Evolutionary conservation across 1,140 invertebrate species (phyloP), one percentile per base, ranked within the genome.

Genomic region (Melitaea cinxia): DNA sequence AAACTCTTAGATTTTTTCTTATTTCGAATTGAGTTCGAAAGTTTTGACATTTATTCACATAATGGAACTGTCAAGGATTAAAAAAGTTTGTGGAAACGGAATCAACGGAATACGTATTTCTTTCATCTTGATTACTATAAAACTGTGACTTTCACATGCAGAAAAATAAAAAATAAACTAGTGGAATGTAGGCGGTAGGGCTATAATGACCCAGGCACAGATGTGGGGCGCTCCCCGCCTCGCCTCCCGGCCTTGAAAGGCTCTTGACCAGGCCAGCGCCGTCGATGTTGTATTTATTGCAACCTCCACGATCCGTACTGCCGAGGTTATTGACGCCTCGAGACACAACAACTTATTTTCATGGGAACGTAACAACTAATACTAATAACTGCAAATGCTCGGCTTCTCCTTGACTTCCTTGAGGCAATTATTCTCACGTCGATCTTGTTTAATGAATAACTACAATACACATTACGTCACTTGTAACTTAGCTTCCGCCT

Each of bases 251-350:
- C 88, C 88, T 90, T 90, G 88, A 90, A 89, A 90, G 88, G 85
- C 85, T 89, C 88, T 89, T 90, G 88, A 90, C 88, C 88, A 90
- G 83, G 73, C 82, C 86, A 85, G 70, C 75, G 78, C 70, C 83
- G 83, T 73, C 82, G 85, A 80, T 88, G 83, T 86, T 80, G 86
- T 90, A 90, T 89, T 88, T 89, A 89, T 90, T 89, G 88, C 88
- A 90, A 89, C 80, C 84, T 89, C 88, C 82, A 83, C 81, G 88
- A 88, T 88, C 85, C 83, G 83, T 86, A 86, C 85, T 74, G 83
- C 53, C 85, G 85, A 90, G 88, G 88, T 88, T 90, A 90, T 90
- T 90, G 85, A 90, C 87, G 84, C 73, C 81, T 78, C 70, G 71
- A 77, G 68, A 73, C 73, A 72, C 75, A 71, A 82, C 77, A 76